These are phyloP conservation scores for Drosophila orena DNA, from an alignment of 1,140 invertebrate genomes.

Conservation along the genomic window DNA sequence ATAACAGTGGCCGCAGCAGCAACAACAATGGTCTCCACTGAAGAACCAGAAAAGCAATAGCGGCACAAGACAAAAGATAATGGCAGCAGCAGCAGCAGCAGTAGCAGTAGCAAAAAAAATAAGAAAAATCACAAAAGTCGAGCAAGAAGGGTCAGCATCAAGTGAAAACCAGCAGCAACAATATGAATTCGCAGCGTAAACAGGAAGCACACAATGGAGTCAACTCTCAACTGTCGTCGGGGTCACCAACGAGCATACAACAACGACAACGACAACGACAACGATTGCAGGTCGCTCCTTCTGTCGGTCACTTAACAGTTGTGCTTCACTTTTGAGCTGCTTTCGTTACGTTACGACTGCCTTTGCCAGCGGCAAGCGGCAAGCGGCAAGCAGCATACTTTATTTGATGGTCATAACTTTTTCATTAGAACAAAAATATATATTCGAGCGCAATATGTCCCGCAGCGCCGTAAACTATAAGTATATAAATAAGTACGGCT, in stretches of 20 bases:
- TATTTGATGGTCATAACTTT: conserved; percentile 84
- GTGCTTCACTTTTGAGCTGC: conserved; percentile 66
- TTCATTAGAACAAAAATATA: conserved; percentile 84
- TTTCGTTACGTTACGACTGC: conserved; percentile 23
- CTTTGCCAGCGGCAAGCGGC: not conserved
- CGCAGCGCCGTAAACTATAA: conserved; percentile 81
- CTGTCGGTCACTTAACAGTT: conserved; percentile 79
- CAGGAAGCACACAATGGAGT: conserved; percentile 81
- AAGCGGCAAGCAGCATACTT: conserved; percentile 75
- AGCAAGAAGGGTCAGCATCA: conserved; percentile 43
- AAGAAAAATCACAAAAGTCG: not conserved
- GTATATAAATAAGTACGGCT: conserved; percentile 81
- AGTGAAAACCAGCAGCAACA: conserved; percentile 39
- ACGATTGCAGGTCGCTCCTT: conserved; percentile 79
- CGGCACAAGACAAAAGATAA: conserved; percentile 76
- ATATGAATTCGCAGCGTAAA: conserved; percentile 73
- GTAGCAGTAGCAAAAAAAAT: conserved; percentile 17
- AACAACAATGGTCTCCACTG: conserved; percentile 44
- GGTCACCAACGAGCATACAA: conserved; percentile 66
- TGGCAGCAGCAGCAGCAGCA: conserved; percentile 60
- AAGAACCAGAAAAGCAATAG: conserved; percentile 74
- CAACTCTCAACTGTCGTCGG: conserved; percentile 80
- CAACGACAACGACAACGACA: conserved; percentile 35
- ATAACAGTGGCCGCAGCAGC: conserved; percentile 52
- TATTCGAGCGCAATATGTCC: conserved; percentile 80